Base-by-base conservation (phyloP, 2,888 invertebrate species). In the Coenonympha glycerion region DNA sequence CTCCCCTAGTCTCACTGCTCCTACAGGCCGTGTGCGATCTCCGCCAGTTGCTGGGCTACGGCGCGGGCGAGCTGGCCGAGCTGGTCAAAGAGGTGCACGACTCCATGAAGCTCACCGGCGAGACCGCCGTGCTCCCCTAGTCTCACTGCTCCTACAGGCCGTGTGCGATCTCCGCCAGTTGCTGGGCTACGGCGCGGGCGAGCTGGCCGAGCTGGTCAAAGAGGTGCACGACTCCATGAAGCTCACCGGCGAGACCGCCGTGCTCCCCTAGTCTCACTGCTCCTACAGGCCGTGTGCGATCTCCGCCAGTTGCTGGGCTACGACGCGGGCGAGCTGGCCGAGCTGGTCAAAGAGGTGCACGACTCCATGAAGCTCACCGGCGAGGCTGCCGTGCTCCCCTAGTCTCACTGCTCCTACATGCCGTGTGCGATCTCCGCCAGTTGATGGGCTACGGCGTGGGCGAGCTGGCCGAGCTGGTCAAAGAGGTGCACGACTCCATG, bases 1-100 rank as follows among this genome's bases (percentile, higher is more conserved):
- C 13, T 3, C 9, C 16, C 16, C 3, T 41, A 47, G 11, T 16
- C 15, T 16, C 4, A 48, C 52, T n/a, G n/a, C n/a, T n/a, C n/a
- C n/a, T n/a, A n/a, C n/a, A n/a, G n/a, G n/a, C n/a, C 82, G 96
- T 97, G 19, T 97, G 97, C 73, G 96, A 98, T 76, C 82, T 98
- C 11, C 94, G 95, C 61, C 92, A 94, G 59, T 74, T 96, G 21
- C 82, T 97, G n/a, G n/a, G 97, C 0, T 96, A 96, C 67, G 91
- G 92, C 59, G 94, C 96, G 0, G 90, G 89, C 0, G 95, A 96
- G 69, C 69, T 97, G 21, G 91, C 95, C 1, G 89, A 91, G 46
- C 82, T 96, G 33, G 96, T 98, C 0, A 81, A 82, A 13, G 84
- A 81, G 21, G 73, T 53, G 6, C 37, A 53, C 19, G 49, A 53